phyloP scores from a whole-genome alignment of 1,140 invertebrate species.

The Penaeus vannamei region DNA sequence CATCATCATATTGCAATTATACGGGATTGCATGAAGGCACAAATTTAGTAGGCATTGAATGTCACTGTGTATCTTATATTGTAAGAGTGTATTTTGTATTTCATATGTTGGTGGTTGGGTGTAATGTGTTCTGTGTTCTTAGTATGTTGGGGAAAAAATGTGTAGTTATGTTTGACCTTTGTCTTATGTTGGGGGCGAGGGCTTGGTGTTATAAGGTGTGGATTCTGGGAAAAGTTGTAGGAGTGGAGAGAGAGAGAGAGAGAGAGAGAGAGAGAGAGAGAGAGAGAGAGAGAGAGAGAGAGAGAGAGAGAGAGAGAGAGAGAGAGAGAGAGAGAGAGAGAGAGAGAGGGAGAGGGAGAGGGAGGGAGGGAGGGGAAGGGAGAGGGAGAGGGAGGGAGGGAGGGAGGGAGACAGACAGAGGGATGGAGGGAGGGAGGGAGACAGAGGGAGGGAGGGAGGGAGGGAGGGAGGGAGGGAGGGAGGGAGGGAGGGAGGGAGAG shows the following conservation, averaged over 20 bases:
- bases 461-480: no score
- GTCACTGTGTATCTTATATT: no score
- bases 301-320: background rate
- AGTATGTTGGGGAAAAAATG: no score
- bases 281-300: conserved; percentile 14
- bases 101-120: no score
- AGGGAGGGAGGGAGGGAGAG: no score
- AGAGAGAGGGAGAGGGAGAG: conserved; percentile 30
- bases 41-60: no score
- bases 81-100: no score
- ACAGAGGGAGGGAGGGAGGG: no score
- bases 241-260: background rate
- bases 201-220: background rate
- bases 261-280: background rate
- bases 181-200: background rate
- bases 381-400: background rate
- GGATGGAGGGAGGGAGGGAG: background rate
- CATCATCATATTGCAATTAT: no score
- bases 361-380: background rate
- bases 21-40: no score
- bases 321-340: background rate
- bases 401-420: conserved; percentile 10
- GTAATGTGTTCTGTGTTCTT: no score
- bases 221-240: background rate
- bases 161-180: no score